Conservation (phyloP, 2,888 invertebrate genomes). For the Hirtodrosophila cameraria region DNA sequence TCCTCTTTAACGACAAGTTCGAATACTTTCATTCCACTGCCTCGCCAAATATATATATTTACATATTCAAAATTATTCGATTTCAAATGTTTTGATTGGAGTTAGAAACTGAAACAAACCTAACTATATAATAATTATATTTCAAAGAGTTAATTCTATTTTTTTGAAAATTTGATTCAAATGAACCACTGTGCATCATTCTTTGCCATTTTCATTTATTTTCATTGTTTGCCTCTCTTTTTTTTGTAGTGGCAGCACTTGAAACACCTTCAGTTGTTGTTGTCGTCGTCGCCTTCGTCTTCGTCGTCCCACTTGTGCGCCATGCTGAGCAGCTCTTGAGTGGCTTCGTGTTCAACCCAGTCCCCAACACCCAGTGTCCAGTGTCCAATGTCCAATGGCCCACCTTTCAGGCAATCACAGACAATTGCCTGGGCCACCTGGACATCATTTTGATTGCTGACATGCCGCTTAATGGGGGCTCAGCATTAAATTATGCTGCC, state of each 20-base stretch:
- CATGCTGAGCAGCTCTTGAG: conserved; percentile 52
- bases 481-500: conserved; percentile 32
- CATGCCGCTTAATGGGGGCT: conserved; percentile 6
- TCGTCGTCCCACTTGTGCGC: conserved; percentile 38
- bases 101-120: too few relatives aligned
- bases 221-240: conserved; percentile 31
- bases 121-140: too few relatives aligned
- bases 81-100: too few relatives aligned
- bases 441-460: conserved; percentile 33
- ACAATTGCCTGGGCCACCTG: conserved; percentile 49
- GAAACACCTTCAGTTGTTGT: conserved; percentile 30
- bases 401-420: conserved; percentile 21
- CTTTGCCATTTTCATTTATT: conserved; percentile 63
- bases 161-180: too few relatives aligned
- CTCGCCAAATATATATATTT: too few relatives aligned
- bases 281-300: conserved; percentile 13
- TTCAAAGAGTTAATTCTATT: too few relatives aligned
- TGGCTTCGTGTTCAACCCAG: conserved; percentile 46
- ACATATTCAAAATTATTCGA: too few relatives aligned
- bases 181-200: conserved; percentile 35
- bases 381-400: not conserved
- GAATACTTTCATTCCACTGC: too few relatives aligned
- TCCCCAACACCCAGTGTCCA: conserved; percentile 1
- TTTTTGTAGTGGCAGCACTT: conserved; percentile 29
- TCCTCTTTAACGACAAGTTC: too few relatives aligned